A percentile compares a stretch with the other conserved stretches of the same genome.
Evolutionary conservation across 2,888 invertebrate genomes (phyloP).

Genomic region (Thyatira batis): DNA sequence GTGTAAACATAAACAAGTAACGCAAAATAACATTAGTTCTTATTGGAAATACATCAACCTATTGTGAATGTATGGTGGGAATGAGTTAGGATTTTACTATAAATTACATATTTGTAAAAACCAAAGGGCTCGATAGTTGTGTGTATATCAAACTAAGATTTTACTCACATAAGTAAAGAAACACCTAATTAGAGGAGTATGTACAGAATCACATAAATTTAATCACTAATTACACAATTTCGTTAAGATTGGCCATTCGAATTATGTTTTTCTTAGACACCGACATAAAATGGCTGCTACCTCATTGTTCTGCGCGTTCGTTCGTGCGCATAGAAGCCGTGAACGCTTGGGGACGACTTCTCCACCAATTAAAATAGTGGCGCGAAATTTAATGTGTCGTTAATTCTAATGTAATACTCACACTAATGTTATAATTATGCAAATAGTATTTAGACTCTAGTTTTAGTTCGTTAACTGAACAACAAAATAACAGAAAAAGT

Average conservation of each 20-base stretch:
- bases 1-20: constrained; percentile 59
- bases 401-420: too few relatives aligned
- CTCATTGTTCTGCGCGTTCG: constrained; percentile 83
- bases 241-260: constrained; percentile 82
- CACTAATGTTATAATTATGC: constrained; percentile 52
- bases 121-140: constrained; percentile 9
- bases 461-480: constrained; percentile 43
- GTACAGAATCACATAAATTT: constrained; percentile 81
- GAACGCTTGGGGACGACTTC: constrained; percentile 82
- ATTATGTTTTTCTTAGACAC: constrained; percentile 83
- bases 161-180: constrained; percentile 78
- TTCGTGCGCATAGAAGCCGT: constrained; percentile 83
- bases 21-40: constrained; percentile 45
- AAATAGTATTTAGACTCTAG: constrained; percentile 30
- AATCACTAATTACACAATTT: constrained; percentile 82
- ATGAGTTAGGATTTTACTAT: constrained; percentile 63
- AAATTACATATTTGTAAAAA: constrained; percentile 57
- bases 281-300: constrained; percentile 83
- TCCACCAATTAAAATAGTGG: constrained; percentile 82
- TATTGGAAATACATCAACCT: constrained; percentile 57
- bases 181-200: constrained; percentile 74
- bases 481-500: constrained; percentile 58
- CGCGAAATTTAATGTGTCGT: constrained; percentile 80
- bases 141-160: constrained; percentile 67
- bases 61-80: constrained; percentile 53